Evolutionary conservation across 2,888 invertebrate genomes (phyloP), one percentile per base, ranked within the genome.

Genomic region (Acanthoscelides obtectus): DNA sequence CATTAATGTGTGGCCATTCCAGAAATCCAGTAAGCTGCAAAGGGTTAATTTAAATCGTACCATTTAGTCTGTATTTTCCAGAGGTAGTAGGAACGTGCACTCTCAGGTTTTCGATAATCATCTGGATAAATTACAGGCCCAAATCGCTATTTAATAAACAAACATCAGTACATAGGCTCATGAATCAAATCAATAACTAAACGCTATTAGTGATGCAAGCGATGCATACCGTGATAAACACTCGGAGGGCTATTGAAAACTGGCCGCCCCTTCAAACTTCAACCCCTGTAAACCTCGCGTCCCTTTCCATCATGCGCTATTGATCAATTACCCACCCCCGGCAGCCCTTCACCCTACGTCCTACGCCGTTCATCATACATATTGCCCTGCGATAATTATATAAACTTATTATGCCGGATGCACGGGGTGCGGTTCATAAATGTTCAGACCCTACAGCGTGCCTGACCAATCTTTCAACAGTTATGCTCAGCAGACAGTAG

Each of bases 251-350:
- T 79, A 76, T 77, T 76, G 76, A 76, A 72, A 75, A 76, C 79
- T 78, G 79, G 75, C 77, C 77, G 75, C 77, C 78, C 79, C 79
- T 77, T 45, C 45, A 45, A 45, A 6, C 45, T 17, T 45, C 45
- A 45, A 45, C 45, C 45, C 45, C 8, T 6, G 45, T 17, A 12
- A 45, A 17, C 45, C 3, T 12, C 45, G 45, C 77, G 75, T 77
- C 78, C 79, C 79, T 45, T 45, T 78, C 79, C 78, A 80, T 77
- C 78, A 79, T 81, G 80, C 80, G 78, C 80, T 81, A 81, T 81
- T 81, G 81, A 81, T 81, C 80, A 81, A 81, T 81, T 81, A 81
- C 80, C 79, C 79, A 78, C 80, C 80, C 79, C 74, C 20, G 25
- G n/a, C n/a, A n/a, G n/a, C n/a, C n/a, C 45, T 12, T 45, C n/a